phyloP scores from a whole-genome alignment of 2,113 vertebrate species.

The Hyaena hyaena region DNA sequence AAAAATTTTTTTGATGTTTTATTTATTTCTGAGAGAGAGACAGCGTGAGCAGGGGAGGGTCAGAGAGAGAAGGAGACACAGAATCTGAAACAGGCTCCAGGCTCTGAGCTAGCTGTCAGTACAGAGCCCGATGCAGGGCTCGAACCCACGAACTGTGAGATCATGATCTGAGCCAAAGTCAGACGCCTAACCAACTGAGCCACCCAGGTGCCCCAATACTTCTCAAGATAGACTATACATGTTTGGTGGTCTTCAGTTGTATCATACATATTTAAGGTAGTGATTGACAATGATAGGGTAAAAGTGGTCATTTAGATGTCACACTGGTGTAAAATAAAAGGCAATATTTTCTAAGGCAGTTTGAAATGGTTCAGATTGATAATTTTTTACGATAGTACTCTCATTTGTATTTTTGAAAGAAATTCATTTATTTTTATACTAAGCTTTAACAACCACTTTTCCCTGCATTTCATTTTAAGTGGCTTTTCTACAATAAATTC shows the following conservation, averaged over 20 bases:
- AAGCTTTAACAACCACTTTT: slow-evolving; percentile 18
- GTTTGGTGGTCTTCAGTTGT: background rate
- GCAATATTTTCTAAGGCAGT: slow-evolving; percentile 43
- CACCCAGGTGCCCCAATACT: background rate
- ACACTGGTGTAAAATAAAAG: slow-evolving; percentile 20
- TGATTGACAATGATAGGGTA: slow-evolving; percentile 27
- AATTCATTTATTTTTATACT: slow-evolving; percentile 58
- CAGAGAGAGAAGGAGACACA: no score
- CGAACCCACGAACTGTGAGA: no score
- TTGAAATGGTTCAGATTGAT: background rate
- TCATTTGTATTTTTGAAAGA: slow-evolving; percentile 54
- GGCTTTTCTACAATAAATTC: slow-evolving; percentile 54
- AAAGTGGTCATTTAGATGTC: slow-evolving; percentile 42
- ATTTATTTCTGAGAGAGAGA: no score
- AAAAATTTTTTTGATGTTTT: no score
- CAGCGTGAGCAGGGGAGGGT: no score
- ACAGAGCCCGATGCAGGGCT: no score
- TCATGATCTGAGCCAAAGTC: no score
- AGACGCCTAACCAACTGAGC: no score
- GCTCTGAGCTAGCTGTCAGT: no score
- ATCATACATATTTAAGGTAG: background rate
- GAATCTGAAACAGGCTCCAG: no score
- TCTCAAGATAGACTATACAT: background rate
- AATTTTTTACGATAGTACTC: slow-evolving; percentile 18
- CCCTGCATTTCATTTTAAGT: slow-evolving; percentile 63